phyloP scores from a whole-genome alignment of 2,888 invertebrate species.

The Nymphalis c-album region DNA sequence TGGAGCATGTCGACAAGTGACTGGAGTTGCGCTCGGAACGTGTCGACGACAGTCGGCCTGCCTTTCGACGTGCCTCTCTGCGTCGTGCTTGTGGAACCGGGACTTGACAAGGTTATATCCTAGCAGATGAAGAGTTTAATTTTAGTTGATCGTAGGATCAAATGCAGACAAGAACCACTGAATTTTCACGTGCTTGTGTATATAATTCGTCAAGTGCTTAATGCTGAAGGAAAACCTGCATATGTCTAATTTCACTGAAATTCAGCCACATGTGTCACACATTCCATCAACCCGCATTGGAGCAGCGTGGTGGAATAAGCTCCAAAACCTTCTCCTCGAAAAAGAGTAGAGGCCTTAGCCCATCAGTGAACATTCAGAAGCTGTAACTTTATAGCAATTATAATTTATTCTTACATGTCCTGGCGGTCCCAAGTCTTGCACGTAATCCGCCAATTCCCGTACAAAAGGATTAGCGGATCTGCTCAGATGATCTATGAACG shows the following conservation, averaged over 20 bases:
- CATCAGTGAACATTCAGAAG: too few relatives aligned
- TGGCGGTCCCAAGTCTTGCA: conserved; percentile 79
- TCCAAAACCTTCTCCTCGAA: too few relatives aligned
- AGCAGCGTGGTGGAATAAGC: too few relatives aligned
- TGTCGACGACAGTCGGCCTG: conserved; percentile 94
- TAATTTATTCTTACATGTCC: conserved; percentile 80
- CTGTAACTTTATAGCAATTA: not conserved
- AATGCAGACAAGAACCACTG: too few relatives aligned
- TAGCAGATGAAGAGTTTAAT: conserved; percentile 5
- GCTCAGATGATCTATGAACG: conserved; percentile 94
- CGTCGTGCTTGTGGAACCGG: conserved; percentile 78
- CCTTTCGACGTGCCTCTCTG: conserved; percentile 93
- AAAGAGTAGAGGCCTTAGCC: too few relatives aligned
- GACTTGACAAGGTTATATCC: conserved; percentile 60
- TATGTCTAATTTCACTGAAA: too few relatives aligned
- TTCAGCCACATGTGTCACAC: too few relatives aligned
- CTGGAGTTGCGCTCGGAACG: conserved; percentile 92
- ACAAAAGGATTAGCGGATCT: conserved; percentile 91
- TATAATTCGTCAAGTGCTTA: too few relatives aligned
- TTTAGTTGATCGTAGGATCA: not conserved
- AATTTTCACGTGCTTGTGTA: too few relatives aligned
- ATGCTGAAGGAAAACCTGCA: too few relatives aligned
- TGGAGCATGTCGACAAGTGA: conserved; percentile 94
- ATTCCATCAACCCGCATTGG: too few relatives aligned
- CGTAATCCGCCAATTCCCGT: conserved; percentile 85